These are phyloP conservation scores for Myxocyprinus asiaticus DNA, from an alignment of 2,113 vertebrate species.

Conservation along the genomic window DNA sequence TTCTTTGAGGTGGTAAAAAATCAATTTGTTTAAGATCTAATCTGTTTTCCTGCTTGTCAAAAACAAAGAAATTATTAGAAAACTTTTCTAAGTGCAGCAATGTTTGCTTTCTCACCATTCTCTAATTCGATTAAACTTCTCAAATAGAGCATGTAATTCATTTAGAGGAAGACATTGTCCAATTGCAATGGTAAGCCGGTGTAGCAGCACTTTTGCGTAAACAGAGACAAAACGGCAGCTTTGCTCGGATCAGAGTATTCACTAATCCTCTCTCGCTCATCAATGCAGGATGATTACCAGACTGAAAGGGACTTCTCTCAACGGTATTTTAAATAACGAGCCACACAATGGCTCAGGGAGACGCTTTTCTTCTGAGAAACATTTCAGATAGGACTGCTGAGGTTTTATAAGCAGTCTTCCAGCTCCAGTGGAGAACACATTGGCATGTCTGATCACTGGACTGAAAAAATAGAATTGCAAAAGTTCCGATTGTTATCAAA, in stretches of 20 bases:
- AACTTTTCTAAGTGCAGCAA: too few relatives aligned
- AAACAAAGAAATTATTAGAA: too few relatives aligned
- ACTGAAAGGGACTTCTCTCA: constrained; percentile 43
- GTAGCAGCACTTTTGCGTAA: constrained; percentile 62
- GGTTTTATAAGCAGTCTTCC: too few relatives aligned
- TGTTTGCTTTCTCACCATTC: constrained; percentile 59
- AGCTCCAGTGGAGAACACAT: too few relatives aligned
- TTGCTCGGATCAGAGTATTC: constrained; percentile 37
- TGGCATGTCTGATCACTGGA: too few relatives aligned
- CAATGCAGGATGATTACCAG: constrained; percentile 52
- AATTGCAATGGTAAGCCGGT: constrained; percentile 71
- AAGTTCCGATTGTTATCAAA: too few relatives aligned
- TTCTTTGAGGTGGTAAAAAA: too few relatives aligned
- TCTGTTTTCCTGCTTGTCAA: too few relatives aligned
- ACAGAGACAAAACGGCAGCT: constrained; percentile 28
- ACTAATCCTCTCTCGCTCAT: constrained; percentile 52
- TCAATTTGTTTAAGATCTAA: too few relatives aligned
- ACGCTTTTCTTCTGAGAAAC: constrained; percentile 17
- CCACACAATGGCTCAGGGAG: constrained; percentile 42
- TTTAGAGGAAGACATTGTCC: constrained; percentile 73
- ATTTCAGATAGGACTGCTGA: too few relatives aligned
- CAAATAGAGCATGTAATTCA: constrained; percentile 76
- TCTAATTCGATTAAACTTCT: constrained; percentile 43
- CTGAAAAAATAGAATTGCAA: too few relatives aligned
- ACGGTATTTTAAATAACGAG: constrained; percentile 52